Base-by-base conservation (phyloP, 1,140 invertebrate genomes). In the Drosophila busckii region DNA sequence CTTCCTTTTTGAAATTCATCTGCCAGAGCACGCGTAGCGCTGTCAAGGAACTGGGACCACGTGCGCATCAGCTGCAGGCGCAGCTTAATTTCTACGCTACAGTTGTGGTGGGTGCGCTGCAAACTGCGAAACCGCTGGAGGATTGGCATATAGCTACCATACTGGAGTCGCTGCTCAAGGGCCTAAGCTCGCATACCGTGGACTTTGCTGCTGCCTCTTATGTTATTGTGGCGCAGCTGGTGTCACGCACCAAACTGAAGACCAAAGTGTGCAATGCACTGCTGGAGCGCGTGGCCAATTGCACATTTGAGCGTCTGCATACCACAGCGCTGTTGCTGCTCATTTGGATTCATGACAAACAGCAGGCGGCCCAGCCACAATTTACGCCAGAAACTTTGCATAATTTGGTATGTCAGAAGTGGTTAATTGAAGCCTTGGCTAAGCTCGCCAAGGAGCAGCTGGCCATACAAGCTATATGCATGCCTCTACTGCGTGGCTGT, bases 71-170 rank as follows among this genome's bases (percentile, higher is more conserved):
- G 9, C 85, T 96, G 6, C 92, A 91, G 35, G 92, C 92, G 1
- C 88, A 94, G 4, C 92, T 94, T 70, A 92, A 93, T 2, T 96
- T 96, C 87, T 95, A 93, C 75, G 92, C 93, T 44, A 91, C 92
- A 1, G 91, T 92, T 1, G 85, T 94, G 2, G 89, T 94, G 38
- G 94, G 94, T 2, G 90, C 91, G 10, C 87, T 96, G 19, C 89
- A 93, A 58, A 82, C 88, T 31, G 80, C 80, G 0, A 70, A 88
- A 12, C 66, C 75, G 9, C 84, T 95, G 1, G 90, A 88, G 0
- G 95, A 97, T 69, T 80, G 90, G 31, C 90, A 95, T 42, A 85
- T 97, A 1, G 89, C 90, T 46, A 89, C 91, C 10, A 88, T 97
- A 2, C 70, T 96, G 9, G 92, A 94, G 16, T 89, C 91, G 2